phyloP scores from a whole-genome alignment of 2,888 invertebrate species.

The Sphaerophoria taeniata region DNA sequence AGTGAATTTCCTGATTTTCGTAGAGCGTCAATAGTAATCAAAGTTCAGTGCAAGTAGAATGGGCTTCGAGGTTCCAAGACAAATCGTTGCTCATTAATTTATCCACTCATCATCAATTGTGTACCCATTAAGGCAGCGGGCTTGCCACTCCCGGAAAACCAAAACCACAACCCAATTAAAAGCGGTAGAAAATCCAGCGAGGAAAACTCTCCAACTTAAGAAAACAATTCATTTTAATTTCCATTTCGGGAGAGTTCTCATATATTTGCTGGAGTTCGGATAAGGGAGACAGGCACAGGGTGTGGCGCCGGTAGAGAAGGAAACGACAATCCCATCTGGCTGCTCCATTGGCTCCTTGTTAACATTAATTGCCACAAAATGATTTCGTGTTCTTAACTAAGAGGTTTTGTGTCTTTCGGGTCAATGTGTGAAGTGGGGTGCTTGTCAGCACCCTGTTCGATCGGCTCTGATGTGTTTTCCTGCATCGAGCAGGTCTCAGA shows the following conservation, averaged over 20 bases:
- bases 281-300: slow-evolving; percentile 49
- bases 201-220: slow-evolving; percentile 46
- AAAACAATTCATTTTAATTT: slow-evolving; percentile 60
- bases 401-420: slow-evolving; percentile 66
- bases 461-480: slow-evolving; percentile 26
- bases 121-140: slow-evolving; percentile 45
- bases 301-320: not conserved
- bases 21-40: no score
- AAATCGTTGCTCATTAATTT: slow-evolving; percentile 82
- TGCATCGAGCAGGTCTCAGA: slow-evolving; percentile 16
- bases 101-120: slow-evolving; percentile 80
- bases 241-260: slow-evolving; percentile 25
- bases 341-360: slow-evolving; percentile 74
- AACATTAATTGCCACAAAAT: slow-evolving; percentile 74
- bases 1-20: slow-evolving; percentile 20
- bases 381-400: slow-evolving; percentile 73
- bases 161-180: slow-evolving; percentile 40
- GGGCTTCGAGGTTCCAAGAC: slow-evolving; percentile 73
- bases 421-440: slow-evolving; percentile 72
- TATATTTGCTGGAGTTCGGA: not conserved
- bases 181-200: slow-evolving; percentile 18
- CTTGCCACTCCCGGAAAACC: slow-evolving; percentile 60
- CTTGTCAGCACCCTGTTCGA: slow-evolving; percentile 63
- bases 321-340: slow-evolving; percentile 54
- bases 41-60: not conserved